phyloP scores from a whole-genome alignment of 1,140 invertebrate species.

The Saccostrea echinata region DNA sequence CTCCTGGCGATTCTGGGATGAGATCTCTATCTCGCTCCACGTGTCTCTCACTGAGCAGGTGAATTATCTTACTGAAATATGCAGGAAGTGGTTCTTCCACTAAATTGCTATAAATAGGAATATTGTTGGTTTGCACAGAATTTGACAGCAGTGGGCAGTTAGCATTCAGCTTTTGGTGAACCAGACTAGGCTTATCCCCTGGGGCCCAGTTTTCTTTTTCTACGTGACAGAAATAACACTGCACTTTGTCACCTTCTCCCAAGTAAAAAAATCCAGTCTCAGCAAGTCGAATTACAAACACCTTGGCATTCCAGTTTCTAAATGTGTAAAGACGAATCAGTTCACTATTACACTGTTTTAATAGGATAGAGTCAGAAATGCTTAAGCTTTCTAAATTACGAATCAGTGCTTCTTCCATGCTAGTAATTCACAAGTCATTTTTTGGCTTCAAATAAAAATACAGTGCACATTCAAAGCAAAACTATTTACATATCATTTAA shows the following conservation, averaged over 20 bases:
- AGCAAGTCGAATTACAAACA: constrained; percentile 88
- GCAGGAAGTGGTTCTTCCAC: neutral
- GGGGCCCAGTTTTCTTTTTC: constrained; percentile 57
- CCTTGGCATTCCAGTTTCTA: constrained; percentile 79
- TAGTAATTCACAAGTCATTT: neutral
- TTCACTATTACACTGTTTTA: constrained; percentile 40
- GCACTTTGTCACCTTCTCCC: constrained; percentile 48
- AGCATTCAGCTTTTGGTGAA: constrained; percentile 21
- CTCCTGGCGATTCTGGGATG: neutral
- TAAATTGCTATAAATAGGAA: constrained; percentile 9
- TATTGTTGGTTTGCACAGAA: neutral
- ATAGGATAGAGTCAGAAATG: neutral
- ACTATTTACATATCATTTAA: neutral
- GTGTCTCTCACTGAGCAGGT: neutral
- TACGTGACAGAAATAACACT: constrained; percentile 61
- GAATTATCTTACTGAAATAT: neutral
- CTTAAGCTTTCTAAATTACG: neutral
- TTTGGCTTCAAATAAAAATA: neutral
- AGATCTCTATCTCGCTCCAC: neutral
- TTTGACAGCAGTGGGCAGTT: neutral
- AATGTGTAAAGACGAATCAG: constrained; percentile 85
- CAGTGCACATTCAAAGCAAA: neutral
- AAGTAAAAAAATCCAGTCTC: constrained; percentile 82
- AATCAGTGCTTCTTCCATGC: neutral
- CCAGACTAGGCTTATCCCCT: constrained; percentile 47